Conservation (phyloP, 2,888 invertebrate species). For the Ophion slaviceki region DNA sequence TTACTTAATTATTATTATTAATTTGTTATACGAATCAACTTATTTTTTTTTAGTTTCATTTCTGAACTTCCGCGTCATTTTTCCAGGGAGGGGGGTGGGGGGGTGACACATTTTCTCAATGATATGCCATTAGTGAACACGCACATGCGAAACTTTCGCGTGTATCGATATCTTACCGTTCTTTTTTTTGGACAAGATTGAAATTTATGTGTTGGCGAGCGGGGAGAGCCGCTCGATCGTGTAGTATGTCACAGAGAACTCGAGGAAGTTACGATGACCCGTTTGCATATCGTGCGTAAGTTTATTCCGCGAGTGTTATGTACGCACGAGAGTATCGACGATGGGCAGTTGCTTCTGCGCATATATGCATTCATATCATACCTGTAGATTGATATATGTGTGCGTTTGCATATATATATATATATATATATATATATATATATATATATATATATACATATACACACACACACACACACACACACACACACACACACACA, state of each 20-base stretch:
- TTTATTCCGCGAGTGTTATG: slow-evolving; percentile 31
- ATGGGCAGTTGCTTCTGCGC: slow-evolving; percentile 23
- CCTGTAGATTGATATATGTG: slow-evolving; percentile 4
- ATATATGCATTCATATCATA: slow-evolving; percentile 15
- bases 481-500: no score
- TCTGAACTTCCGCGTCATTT: slow-evolving; percentile 3
- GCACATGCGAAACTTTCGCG: slow-evolving; percentile 45
- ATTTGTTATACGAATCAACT: not conserved
- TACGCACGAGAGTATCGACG: slow-evolving; percentile 44
- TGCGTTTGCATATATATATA: not conserved
- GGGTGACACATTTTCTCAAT: slow-evolving; percentile 30
- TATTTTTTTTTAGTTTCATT: slow-evolving; percentile 8
- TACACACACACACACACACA: no score
- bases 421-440: not conserved
- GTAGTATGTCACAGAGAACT: slow-evolving; percentile 32
- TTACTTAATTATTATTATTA: not conserved
- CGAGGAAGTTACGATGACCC: slow-evolving; percentile 33
- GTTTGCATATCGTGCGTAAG: slow-evolving; percentile 44
- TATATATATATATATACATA: no score
- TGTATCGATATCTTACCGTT: slow-evolving; percentile 1
- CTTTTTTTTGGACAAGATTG: slow-evolving; percentile 44
- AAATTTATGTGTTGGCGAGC: slow-evolving; percentile 46
- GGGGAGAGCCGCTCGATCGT: slow-evolving; percentile 26
- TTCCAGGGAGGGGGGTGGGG: not conserved
- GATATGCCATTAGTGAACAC: slow-evolving; percentile 32